Percentiles rank a stretch among this genome's conserved stretches.
Evolutionary conservation across 2,888 invertebrate species (phyloP).

Genomic region (Cataglyphis rosenhaueri): DNA sequence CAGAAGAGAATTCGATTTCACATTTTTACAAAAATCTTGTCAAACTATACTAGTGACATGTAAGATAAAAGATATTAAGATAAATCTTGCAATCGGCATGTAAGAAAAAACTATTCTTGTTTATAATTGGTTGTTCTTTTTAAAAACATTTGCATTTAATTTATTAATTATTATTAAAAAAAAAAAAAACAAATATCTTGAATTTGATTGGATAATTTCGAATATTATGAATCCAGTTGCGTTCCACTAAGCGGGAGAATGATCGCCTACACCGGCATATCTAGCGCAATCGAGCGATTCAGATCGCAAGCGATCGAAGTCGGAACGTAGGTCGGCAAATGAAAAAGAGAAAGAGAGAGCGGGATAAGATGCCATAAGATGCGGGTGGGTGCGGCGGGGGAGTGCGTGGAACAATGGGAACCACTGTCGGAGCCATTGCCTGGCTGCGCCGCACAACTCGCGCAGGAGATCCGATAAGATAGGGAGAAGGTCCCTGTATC

Average conservation of each 20-base stretch:
- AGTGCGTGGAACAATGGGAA: conserved; percentile 77
- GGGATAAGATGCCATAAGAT: not conserved
- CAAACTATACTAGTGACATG: not conserved
- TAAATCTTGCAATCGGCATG: not conserved
- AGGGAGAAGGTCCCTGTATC: conserved; percentile 66
- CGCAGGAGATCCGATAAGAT: conserved; percentile 82
- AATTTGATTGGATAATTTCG: not conserved
- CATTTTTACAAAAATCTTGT: not conserved
- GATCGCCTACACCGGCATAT: conserved; percentile 39
- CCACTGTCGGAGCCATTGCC: conserved; percentile 77
- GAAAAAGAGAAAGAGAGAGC: conserved; percentile 30
- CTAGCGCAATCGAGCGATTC: conserved; percentile 46
- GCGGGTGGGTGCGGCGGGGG: conserved; percentile 52
- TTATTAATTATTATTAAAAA: not conserved
- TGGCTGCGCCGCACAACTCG: conserved; percentile 70
- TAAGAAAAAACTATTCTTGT: not conserved
- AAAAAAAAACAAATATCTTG: not conserved
- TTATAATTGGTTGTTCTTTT: not conserved
- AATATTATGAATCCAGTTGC: conserved; percentile 28
- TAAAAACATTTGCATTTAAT: not conserved
- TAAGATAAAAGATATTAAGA: not conserved
- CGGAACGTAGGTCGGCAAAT: conserved; percentile 28
- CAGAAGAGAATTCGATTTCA: not conserved
- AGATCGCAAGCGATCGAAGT: conserved; percentile 31
- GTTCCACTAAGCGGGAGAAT: not conserved